Evolutionary conservation across 2,888 invertebrate species (phyloP).

Genomic region (Agriopis aurantiaria): DNA sequence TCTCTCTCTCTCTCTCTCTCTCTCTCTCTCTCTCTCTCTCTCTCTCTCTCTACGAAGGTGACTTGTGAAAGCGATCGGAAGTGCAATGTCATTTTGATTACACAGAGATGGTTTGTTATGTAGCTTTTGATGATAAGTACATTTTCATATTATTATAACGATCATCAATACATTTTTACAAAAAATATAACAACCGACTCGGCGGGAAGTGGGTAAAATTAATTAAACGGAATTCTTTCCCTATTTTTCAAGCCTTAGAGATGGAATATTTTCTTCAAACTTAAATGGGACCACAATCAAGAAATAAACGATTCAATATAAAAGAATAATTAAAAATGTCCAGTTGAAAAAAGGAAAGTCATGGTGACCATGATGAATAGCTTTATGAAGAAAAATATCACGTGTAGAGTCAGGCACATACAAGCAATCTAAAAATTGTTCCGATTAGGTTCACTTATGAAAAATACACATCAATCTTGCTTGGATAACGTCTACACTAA

Average conservation of each 20-base stretch:
- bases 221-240: too few species aligned
- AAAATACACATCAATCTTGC: neutral
- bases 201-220: too few species aligned
- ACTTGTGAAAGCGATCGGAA: neutral
- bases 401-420: neutral
- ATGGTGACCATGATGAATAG: neutral
- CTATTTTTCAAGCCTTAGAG: too few species aligned
- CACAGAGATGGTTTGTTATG: neutral
- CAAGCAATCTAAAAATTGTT: too few species aligned
- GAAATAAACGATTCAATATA: too few species aligned
- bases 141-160: neutral
- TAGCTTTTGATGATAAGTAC: neutral
- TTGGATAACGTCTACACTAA: neutral
- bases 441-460: neutral
- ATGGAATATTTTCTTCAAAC: too few species aligned
- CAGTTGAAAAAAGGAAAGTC: neutral
- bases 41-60: slow-evolving; percentile 2
- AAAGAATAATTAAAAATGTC: too few species aligned
- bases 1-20: neutral
- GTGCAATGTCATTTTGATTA: slow-evolving; percentile 14
- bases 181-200: too few species aligned
- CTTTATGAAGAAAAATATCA: neutral
- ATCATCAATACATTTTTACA: neutral
- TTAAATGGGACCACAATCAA: too few species aligned
- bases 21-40: neutral